phyloP scores from a whole-genome alignment of 1,140 invertebrate species.

The Medauroidea extradentata region DNA sequence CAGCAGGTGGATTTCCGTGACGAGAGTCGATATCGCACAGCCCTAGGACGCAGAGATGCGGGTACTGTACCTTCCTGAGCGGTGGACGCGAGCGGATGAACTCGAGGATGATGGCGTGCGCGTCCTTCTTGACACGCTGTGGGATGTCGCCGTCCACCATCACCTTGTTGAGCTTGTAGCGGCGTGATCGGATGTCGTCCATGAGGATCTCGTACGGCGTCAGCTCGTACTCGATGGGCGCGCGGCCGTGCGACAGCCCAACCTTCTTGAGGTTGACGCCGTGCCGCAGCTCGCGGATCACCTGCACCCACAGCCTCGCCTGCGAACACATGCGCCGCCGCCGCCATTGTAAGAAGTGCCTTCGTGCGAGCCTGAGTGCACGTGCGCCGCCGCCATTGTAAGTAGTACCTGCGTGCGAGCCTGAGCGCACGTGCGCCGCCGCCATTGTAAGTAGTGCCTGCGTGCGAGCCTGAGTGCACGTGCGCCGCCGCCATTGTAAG shows the following conservation, averaged over 20 bases:
- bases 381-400: no score
- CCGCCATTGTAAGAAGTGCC: no score
- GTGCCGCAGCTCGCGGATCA: constrained; percentile 76
- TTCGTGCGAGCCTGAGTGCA: no score
- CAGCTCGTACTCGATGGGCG: constrained; percentile 81
- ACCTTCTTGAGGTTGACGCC: constrained; percentile 94
- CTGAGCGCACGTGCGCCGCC: no score
- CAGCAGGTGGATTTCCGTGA: no score
- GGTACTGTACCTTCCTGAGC: constrained; percentile 71
- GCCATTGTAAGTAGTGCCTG: no score
- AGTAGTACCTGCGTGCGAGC: no score
- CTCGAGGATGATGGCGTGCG: constrained; percentile 90
- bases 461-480: no score
- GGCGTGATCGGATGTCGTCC: constrained; percentile 87
- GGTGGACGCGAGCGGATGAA: constrained; percentile 94
- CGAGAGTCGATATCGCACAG: no score
- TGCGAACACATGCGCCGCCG: no score
- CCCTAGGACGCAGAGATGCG: no score
- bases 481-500: no score
- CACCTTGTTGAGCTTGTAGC: constrained; percentile 58
- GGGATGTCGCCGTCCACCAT: constrained; percentile 80
- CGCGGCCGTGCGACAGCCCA: constrained; percentile 50
- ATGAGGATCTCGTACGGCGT: constrained; percentile 97
- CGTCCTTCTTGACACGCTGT: constrained; percentile 81
- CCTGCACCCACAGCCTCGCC: constrained; percentile 96